Base-by-base conservation (phyloP, 2,797 vertebrate species). In the Ataeniobius toweri region DNA sequence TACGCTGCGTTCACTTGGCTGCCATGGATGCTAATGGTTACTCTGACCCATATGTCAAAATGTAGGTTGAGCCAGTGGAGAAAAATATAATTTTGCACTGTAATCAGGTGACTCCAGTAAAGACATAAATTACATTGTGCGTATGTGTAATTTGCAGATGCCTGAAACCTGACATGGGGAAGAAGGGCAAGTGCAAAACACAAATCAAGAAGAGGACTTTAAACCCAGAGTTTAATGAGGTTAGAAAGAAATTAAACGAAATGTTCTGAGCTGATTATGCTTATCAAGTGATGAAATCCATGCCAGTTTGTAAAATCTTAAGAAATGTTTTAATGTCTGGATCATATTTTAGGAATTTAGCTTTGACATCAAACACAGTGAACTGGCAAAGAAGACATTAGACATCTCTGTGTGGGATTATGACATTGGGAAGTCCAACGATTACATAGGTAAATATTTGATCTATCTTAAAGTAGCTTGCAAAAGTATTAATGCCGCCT, bases 121-220 rank as follows among this genome's bases (percentile, higher is more conserved):
- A 44, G 3, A 0, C 7, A 69, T 53, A 0, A 76, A 71, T 74
- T 6, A 0, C 71, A 61, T 75, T 75, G 1, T 63, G 0, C 73
- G 1, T 22, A 5, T 83, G 31, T 84, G 0, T 81, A 79, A 83
- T 83, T 75, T 73, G 75, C 88, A 99, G 98, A 84, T 97, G 94
- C 92, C 96, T 99, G 91, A 99, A 98, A 92, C 98, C 98, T 6
- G 98, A 99, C 92, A 98, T 99, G 96, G 98, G 98, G 22, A 99
- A 99, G 91, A 99, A 99, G 88, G 97, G 95, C 53, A 99, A 99
- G 90, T 96, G 97, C 91, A 99, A 99, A 96, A 99, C 98, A 0
- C 97, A 98, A 91, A 99, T 98, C 83, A 99, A 99, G 92, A 99
- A 99, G 96, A 99, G 98, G 94, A 99, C 98, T 0, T 92, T 99